phyloP scores from a whole-genome alignment of 1,140 invertebrate genomes.

The Charaxes varanes region DNA sequence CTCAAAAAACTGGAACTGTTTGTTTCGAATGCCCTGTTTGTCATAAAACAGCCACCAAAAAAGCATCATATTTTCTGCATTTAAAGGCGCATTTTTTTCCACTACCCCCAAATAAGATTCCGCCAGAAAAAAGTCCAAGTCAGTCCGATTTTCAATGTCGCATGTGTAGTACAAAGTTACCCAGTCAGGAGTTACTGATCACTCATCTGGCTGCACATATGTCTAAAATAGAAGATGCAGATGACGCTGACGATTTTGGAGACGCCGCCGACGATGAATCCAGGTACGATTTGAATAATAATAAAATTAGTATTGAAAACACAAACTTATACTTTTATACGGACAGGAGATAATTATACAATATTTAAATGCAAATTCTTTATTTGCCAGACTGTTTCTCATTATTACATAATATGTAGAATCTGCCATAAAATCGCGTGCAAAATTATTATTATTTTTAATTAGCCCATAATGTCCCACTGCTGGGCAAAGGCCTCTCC shows the following conservation, averaged over 20 bases:
- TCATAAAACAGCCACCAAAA: conserved; percentile 28
- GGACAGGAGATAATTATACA: too few relatives aligned
- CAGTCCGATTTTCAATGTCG: conserved; percentile 40
- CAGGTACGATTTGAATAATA: conserved; percentile 25
- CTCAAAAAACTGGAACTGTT: conserved; percentile 23
- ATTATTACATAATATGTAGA: too few relatives aligned
- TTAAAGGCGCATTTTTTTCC: conserved; percentile 38
- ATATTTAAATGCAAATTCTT: too few relatives aligned
- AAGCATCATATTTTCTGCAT: conserved; percentile 39
- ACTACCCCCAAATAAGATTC: conserved; percentile 4
- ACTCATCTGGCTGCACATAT: conserved; percentile 62
- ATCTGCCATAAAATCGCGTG: too few relatives aligned
- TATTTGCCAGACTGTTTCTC: too few relatives aligned
- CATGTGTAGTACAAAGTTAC: conserved; percentile 49
- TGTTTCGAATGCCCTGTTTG: conserved; percentile 44
- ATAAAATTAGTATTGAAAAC: too few relatives aligned
- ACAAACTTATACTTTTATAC: too few relatives aligned
- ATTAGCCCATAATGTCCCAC: too few relatives aligned
- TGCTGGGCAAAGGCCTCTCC: too few relatives aligned
- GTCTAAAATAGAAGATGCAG: conserved; percentile 45
- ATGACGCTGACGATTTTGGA: conserved; percentile 15
- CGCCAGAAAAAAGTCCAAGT: conserved; percentile 4
- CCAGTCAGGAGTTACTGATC: conserved; percentile 49
- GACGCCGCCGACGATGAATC: conserved; percentile 42
- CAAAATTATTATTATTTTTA: too few relatives aligned